Base-by-base conservation (phyloP, 2,888 invertebrate genomes). In the Poecilobothrus nobilitatus region DNA sequence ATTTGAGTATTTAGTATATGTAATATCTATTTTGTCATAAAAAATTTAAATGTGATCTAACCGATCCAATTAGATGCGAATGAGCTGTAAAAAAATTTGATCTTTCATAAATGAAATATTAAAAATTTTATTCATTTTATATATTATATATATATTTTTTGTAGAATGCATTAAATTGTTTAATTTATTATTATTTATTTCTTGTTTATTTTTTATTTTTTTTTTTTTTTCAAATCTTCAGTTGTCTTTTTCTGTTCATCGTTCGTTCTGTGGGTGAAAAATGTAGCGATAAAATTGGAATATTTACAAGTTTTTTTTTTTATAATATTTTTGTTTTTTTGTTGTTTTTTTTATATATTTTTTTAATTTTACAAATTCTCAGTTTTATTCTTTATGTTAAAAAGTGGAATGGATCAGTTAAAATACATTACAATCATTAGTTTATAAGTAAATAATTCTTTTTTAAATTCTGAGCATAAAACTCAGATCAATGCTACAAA, bases 261-360 rank as follows among this genome's bases (percentile, higher is more conserved):
- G 53, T 41, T 27, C 12, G 53, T 53, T 53, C 53, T 53, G 53
- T 53, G 53, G 53, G 53, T 53, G 53, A 53, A 53, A 53, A 53
- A 53, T 53, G 53, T 53, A 53, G 53, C 53, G 53, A 53, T 53
- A 53, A 53, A 53, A 53, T 53, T 53, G 53, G 53, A 18, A 53
- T 53, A 53, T 53, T 53, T 53, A 53, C 53, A 53, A 53, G 53
- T 53, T 27, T 27, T 27, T 27, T 4, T 27, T 4, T 27, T 5
- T 27, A 27, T 27, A 27, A 27, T 27, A 2, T 27, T 27, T 5
- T 27, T 5, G 27, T 27, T 27, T 27, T n/a, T 27, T 5, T 27
- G 27, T 27, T 27, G 27, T 4, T 27, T 27, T 27, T 5, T 27
- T 27, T 27, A 27, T 27, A 27, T 27, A 27, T 27, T 5, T 27